Evolutionary conservation across 2,113 vertebrate species (phyloP), one percentile per base, ranked within the genome.

Genomic region (Notiomystis cincta): DNA sequence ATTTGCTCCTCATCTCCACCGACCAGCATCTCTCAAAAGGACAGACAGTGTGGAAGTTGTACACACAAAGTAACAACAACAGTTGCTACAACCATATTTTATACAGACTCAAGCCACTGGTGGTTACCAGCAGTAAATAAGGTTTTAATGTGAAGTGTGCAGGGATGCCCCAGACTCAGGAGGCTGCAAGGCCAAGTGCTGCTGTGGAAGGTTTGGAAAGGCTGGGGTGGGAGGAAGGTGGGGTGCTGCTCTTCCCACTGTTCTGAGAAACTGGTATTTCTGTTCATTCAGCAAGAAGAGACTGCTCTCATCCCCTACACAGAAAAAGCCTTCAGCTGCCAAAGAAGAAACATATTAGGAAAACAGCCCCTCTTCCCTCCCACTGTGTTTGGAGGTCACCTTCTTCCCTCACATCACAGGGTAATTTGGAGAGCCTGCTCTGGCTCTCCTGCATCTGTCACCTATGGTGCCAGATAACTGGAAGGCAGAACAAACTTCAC

Each of bases 311-410:
- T 77, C 73, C 54, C 33, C 69, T 31, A 47, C 37, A 35, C 0
- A 1, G 58, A 53, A 70, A 91, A 91, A 91, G 35, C 50, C 51
- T 79, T 85, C 76, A 64, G 45, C 80, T 70, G 47, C 44, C 51
- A 58, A 65, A 58, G 35, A 77, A 84, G 54, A 44, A 90, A 44
- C 19, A 5, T 5, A 38, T 48, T 13, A 85, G 38, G 88, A 82
- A 83, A 92, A 10, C 20, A 87, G 50, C 31, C 54, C n/a, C 62
- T 62, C 33, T 75, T 76, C 48, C 40, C 57, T 73, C 61, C 61
- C 87, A 48, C 15, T 10, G 45, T 20, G 60, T 76, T 95, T 70
- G 67, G 91, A 95, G 90, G 92, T 94, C 95, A 95, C 77, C 78
- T 78, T 94, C 87, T 72, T 72, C 90, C 65, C 71, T 71, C 60